phyloP scores from a whole-genome alignment of 2,888 invertebrate genomes.

The Amitus sp. region DNA sequence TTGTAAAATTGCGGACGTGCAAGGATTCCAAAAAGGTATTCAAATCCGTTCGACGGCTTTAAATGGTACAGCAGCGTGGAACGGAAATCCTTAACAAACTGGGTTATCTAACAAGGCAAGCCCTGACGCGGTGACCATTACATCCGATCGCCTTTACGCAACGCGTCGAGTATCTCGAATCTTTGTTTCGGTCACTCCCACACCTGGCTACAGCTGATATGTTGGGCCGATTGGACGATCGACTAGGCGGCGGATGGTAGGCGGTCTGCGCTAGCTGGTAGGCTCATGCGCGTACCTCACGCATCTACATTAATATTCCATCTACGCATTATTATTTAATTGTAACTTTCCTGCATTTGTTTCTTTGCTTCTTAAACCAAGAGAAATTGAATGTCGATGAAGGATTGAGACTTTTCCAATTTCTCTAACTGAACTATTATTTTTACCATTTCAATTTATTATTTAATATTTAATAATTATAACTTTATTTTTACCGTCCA shows the following conservation, averaged over 20 bases:
- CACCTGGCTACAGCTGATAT: conserved; percentile 47
- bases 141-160: conserved; percentile 44
- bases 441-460: no score
- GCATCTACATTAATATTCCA: conserved; percentile 13
- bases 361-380: no score
- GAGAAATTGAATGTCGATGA: no score
- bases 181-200: conserved; percentile 51
- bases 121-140: conserved; percentile 47
- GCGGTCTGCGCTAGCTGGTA: conserved; percentile 32
- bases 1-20: no score
- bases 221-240: conserved; percentile 38
- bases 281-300: conserved; percentile 31
- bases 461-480: no score
- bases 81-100: conserved; percentile 53
- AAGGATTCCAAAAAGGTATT: neutral
- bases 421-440: no score
- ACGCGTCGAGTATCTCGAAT: conserved; percentile 45
- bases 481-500: no score
- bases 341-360: no score
- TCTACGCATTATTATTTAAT: conserved; percentile 20
- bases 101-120: conserved; percentile 46
- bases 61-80: conserved; percentile 31
- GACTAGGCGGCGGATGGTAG: conserved; percentile 38
- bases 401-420: no score
- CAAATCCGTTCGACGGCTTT: no score